Evolutionary conservation across 2,113 vertebrate genomes (phyloP).

Genomic region (Athene cunicularia): DNA sequence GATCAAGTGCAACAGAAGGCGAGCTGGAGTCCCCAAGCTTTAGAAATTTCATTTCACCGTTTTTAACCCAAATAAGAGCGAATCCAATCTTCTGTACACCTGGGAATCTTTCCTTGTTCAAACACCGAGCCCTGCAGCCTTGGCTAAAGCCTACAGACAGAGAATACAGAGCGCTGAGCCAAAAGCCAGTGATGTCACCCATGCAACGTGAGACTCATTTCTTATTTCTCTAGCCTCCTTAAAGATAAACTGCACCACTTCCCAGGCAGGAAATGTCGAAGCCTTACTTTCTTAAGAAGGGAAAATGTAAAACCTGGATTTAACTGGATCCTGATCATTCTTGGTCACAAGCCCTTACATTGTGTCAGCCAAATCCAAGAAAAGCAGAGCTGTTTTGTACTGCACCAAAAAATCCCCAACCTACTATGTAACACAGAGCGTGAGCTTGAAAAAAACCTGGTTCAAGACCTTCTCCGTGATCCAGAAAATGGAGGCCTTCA

Average conservation of each 20-base stretch:
- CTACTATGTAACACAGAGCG: background rate
- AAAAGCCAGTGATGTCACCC: slow-evolving; percentile 91
- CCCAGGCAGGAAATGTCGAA: slow-evolving; percentile 50
- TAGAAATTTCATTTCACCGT: slow-evolving; percentile 63
- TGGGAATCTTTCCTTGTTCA: slow-evolving; percentile 71
- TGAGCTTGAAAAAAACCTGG: background rate
- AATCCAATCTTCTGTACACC: slow-evolving; percentile 64
- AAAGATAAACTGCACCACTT: slow-evolving; percentile 85
- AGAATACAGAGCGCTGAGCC: slow-evolving; percentile 78
- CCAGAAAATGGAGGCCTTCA: background rate
- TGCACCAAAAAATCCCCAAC: slow-evolving; percentile 1
- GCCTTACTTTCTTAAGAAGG: slow-evolving; percentile 54
- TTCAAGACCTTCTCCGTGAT: background rate
- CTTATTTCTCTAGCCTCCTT: slow-evolving; percentile 88
- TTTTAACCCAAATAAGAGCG: slow-evolving; percentile 62
- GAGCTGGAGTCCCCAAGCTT: slow-evolving; percentile 56
- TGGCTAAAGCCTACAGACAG: slow-evolving; percentile 79
- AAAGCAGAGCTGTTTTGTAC: background rate
- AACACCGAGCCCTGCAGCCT: slow-evolving; percentile 80
- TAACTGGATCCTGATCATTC: background rate
- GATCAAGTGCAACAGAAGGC: slow-evolving; percentile 38
- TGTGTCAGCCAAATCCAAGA: background rate
- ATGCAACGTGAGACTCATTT: slow-evolving; percentile 89
- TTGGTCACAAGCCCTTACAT: background rate
- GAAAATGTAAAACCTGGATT: slow-evolving; percentile 53